Evolutionary conservation across 2,797 vertebrate genomes (phyloP).

Genomic region (Xyrichtys novacula): DNA sequence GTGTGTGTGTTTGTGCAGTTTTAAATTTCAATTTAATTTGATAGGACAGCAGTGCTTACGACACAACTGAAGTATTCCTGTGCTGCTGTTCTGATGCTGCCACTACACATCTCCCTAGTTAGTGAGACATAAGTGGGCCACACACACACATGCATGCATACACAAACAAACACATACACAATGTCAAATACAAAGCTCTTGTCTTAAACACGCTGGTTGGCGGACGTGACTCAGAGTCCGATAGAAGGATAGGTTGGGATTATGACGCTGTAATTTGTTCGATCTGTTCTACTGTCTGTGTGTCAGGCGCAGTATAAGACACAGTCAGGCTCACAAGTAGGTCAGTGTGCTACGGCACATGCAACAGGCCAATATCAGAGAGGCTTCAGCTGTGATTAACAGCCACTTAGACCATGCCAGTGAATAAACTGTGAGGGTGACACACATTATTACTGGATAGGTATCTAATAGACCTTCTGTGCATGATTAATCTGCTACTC

Average conservation of each 20-base stretch:
- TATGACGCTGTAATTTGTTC: constrained; percentile 15
- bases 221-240: constrained; percentile 13
- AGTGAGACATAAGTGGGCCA: not conserved
- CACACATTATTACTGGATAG: constrained; percentile 12
- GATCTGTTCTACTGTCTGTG: constrained; percentile 12
- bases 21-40: not conserved
- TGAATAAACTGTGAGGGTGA: constrained; percentile 20
- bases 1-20: constrained; percentile 7
- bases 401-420: not conserved
- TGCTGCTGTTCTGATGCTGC: constrained; percentile 16
- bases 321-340: constrained; percentile 60
- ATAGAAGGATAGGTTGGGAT: constrained; percentile 1
- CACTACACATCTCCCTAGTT: not conserved
- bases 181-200: not conserved
- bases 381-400: constrained; percentile 46
- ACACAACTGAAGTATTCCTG: not conserved
- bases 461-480: constrained; percentile 7
- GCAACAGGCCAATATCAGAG: constrained; percentile 43
- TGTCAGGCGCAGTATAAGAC: constrained; percentile 33
- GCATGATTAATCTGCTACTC: not conserved
- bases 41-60: constrained; percentile 8
- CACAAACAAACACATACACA: not conserved
- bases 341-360: constrained; percentile 68
- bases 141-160: not conserved
- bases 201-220: constrained; percentile 29